Base-by-base conservation (phyloP, 2,888 invertebrate species). In the Saturnia japonica region DNA sequence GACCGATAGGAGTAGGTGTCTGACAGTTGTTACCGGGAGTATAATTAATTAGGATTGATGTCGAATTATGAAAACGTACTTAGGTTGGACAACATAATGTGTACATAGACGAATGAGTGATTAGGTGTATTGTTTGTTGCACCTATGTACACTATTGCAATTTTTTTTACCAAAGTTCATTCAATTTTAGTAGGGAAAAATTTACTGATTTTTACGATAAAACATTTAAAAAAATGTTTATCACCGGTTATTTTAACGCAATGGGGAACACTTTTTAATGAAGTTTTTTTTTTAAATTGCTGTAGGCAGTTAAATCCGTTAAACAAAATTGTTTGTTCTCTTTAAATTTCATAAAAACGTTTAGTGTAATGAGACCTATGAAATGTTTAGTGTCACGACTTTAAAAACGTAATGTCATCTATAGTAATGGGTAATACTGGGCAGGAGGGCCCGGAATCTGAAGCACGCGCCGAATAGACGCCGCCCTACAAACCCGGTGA, bases 391-490 rank as follows among this genome's bases (percentile, higher is more conserved):
- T 86, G 86, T 88, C 86, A 82, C 83, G 77, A 74, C 81, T 77
- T 77, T 84, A 87, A 91, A 93, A 92, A 83, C 84, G 89, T 89
- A 85, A 78, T 88, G 93, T 94, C 93, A 94, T 93, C 85, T 88
- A 80, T 84, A 76, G 88, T 93, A 93, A 94, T 93, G 91, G 91
- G 87, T 89, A 89, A 92, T 88, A 87, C 88, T 83, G 85, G 83
- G 83, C 82, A 80, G 82, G 78, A 78, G 81, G 77, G 84, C 79
- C 77, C 83, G 88, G 92, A 85, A 92, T 91, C 86, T 85, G 85
- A 92, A 91, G 92, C 94, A 93, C 93, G 93, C 93, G 93, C 90
- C 91, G 85, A 79, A 77, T 80, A 79, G 88, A 83, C 88, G 91
- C 88, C 91, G 82, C 75, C 75, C 75, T 42, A 79, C 72, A 79